A percentile compares a stretch with the other conserved stretches of the same genome.
These are phyloP conservation scores for Hesperophylax magnus DNA, from an alignment of 1,140 invertebrate species.

Conservation along the genomic window DNA sequence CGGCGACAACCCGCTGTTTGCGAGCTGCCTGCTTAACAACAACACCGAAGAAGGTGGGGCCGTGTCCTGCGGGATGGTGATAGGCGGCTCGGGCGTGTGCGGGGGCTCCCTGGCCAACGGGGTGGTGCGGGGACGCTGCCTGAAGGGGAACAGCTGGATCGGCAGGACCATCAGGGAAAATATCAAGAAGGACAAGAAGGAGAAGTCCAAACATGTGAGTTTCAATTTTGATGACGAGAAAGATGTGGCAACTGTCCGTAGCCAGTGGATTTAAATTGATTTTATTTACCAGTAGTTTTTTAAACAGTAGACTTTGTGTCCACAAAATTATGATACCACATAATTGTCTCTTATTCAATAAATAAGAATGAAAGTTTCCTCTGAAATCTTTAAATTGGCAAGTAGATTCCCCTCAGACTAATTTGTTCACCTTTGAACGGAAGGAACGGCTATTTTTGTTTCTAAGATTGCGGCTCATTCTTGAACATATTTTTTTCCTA, in stretches of 20 bases:
- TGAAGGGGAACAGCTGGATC: conserved; percentile 66
- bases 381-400: no score
- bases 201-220: conserved; percentile 57
- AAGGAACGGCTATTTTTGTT: no score
- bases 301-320: no score
- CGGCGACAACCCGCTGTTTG: conserved; percentile 62
- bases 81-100: conserved; percentile 58
- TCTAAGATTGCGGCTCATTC: no score
- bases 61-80: conserved; percentile 29
- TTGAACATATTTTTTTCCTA: no score
- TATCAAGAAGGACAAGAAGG: conserved; percentile 64
- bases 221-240: neutral
- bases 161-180: conserved; percentile 64
- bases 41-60: conserved; percentile 62
- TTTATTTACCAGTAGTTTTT: no score
- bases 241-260: neutral
- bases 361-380: no score
- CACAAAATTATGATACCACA: no score
- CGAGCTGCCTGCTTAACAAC: conserved; percentile 68
- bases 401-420: no score
- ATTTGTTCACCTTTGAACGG: no score
- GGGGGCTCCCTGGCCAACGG: conserved; percentile 60
- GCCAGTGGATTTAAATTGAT: neutral
- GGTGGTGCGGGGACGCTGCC: conserved; percentile 53
- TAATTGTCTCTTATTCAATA: no score